Conservation (phyloP, 2,797 vertebrate species). For the Emys orbicularis region DNA sequence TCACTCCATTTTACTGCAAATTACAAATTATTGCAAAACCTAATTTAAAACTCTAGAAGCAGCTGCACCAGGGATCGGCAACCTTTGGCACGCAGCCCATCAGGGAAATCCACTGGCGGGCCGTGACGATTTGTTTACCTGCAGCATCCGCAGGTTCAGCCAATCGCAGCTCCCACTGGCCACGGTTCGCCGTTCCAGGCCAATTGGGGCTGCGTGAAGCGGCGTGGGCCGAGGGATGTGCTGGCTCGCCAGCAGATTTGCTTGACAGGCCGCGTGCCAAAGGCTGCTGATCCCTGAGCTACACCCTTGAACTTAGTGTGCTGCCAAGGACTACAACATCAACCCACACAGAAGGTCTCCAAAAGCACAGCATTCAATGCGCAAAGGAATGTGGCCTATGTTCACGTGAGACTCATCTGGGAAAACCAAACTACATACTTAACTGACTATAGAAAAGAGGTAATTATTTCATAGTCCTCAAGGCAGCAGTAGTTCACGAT, state of each 20-base stretch:
- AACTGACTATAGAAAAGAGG: neutral
- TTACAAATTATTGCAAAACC: neutral
- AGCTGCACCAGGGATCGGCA: neutral
- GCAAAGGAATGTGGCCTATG: neutral
- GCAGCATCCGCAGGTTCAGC: too few relatives aligned
- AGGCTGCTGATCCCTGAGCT: neutral
- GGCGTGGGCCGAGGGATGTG: too few relatives aligned
- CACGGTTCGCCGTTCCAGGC: too few relatives aligned
- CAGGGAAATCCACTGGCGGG: too few relatives aligned
- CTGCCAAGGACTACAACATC: fast-evolving
- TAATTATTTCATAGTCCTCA: neutral
- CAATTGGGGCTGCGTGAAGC: too few relatives aligned
- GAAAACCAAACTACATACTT: neutral
- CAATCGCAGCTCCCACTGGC: too few relatives aligned
- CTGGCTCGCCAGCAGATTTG: too few relatives aligned
- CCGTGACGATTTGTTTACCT: too few relatives aligned
- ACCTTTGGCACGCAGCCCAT: too few relatives aligned
- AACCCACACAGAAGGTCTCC: neutral
- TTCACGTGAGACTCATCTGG: neutral
- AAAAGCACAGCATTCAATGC: neutral
- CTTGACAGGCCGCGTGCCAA: too few relatives aligned
- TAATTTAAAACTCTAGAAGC: neutral
- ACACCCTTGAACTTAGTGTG: neutral
- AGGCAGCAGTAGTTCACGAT: neutral
- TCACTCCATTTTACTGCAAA: neutral